These are phyloP conservation scores for Muscidifurax raptorellus DNA, from an alignment of 1,140 invertebrate species.

Conservation along the genomic window DNA sequence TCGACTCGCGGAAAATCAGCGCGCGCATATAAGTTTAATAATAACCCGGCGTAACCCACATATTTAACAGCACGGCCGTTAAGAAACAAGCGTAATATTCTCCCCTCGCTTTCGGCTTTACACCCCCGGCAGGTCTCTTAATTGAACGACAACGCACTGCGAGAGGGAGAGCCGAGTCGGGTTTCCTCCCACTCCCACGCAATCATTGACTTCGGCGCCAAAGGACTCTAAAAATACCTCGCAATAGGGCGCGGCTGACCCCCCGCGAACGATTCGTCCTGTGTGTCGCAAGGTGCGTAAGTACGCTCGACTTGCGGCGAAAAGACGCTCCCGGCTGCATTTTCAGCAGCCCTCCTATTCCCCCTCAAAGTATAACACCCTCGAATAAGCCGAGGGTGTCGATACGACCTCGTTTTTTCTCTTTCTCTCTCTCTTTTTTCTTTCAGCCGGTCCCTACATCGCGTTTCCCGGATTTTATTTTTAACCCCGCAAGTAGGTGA, in stretches of 20 bases:
- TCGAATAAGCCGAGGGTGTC: constrained; percentile 20
- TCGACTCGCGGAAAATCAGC: too few relatives aligned
- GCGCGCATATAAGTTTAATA: neutral
- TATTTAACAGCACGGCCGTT: neutral
- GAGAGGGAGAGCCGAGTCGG: neutral
- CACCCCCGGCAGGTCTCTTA: neutral
- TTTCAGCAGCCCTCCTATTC: constrained; percentile 16
- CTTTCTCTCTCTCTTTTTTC: neutral
- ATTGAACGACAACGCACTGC: neutral
- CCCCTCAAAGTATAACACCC: neutral
- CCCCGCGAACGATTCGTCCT: neutral
- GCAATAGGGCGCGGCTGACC: neutral
- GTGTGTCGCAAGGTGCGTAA: neutral
- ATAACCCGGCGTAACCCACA: constrained; percentile 10
- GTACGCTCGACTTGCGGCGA: constrained; percentile 29
- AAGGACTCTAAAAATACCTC: constrained; percentile 47
- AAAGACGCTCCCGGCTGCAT: constrained; percentile 12
- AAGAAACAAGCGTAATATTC: constrained; percentile 1
- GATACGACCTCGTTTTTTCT: constrained; percentile 46
- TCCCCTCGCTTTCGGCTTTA: constrained; percentile 3
- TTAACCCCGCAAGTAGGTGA: constrained; percentile 11
- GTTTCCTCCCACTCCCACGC: neutral
- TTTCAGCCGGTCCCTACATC: neutral
- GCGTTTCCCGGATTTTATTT: constrained; percentile 19
- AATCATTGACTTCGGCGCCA: constrained; percentile 11